Percentiles rank a stretch among this genome's conserved stretches.
Conservation (phyloP, 2,888 invertebrate genomes). For the Tuta absoluta region DNA sequence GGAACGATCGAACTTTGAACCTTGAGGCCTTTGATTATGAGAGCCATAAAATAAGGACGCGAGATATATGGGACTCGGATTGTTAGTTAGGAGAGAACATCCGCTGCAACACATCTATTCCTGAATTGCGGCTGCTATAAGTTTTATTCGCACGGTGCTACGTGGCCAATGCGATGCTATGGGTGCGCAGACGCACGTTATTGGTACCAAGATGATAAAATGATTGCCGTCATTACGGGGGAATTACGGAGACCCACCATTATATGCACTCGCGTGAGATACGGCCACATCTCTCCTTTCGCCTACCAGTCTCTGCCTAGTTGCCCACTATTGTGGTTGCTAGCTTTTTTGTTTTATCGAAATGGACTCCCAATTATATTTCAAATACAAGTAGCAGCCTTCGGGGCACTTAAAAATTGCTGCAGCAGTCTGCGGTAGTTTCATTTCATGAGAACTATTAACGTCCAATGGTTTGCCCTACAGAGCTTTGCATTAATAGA, state of each 20-base stretch:
- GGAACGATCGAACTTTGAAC: conserved; percentile 1
- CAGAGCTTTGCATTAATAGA: conserved; percentile 4
- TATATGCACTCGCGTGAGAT: conserved; percentile 64
- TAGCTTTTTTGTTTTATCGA: conserved; percentile 30
- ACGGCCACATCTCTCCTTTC: conserved; percentile 37
- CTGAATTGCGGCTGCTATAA: conserved; percentile 21
- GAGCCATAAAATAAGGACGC: conserved; percentile 1
- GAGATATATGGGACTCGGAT: neutral
- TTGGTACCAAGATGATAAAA: conserved; percentile 75
- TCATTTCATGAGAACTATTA: neutral
- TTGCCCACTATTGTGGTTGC: conserved; percentile 43
- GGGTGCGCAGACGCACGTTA: conserved; percentile 59
- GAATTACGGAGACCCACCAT: conserved; percentile 66
- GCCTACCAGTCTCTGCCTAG: conserved; percentile 33
- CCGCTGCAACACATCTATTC: conserved; percentile 8
- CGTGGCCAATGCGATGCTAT: conserved; percentile 42
- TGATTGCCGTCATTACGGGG: conserved; percentile 75
- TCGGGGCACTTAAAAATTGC: neutral
- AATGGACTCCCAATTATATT: conserved; percentile 26
- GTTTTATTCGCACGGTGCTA: conserved; percentile 58
- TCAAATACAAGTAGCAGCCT: conserved; percentile 15
- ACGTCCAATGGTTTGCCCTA: neutral
- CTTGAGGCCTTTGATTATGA: conserved; percentile 3
- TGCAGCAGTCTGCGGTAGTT: neutral
- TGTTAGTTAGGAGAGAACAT: neutral